Evolutionary conservation across 2,113 vertebrate species (phyloP), one percentile per base, ranked within the genome.

Genomic region (Phylloscopus trochiloides): DNA sequence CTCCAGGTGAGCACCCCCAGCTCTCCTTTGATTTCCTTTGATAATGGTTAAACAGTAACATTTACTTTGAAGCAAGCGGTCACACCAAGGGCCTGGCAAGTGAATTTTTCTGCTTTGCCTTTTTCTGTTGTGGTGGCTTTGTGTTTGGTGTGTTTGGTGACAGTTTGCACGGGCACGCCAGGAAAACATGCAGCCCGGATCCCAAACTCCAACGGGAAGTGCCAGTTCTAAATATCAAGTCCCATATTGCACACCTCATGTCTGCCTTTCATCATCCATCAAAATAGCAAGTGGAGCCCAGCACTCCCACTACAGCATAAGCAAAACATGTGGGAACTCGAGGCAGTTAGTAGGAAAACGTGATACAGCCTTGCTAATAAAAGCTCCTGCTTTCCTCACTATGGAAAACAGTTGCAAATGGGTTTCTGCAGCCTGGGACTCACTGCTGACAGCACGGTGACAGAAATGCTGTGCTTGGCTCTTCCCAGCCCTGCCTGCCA

Each of bases 251-350:
- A 24, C 79, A 86, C 92, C 93, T 92, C 95, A 54, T 28, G 87
- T 54, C 58, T 93, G 85, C 95, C 86, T 96, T 92, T 80, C 96
- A 95, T 79, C 92, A 92, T 51, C 67, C n/a, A 93, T 86, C 90
- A 86, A 95, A 97, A 96, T 59, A 96, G 93, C 93, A 92, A 78
- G 88, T 5, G 0, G 26, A 88, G 84, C 91, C 84, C 88, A 63
- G 77, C 86, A 74, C 94, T 92, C 92, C 90, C 90, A 95, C 93
- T 88, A 36, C 63, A 63, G 79, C 79, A 78, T 6, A 62, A 96
- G 94, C 80, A 86, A 89, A 96, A 96, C 93, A 92, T 45, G 93
- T 93, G 96, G 96, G 92, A 92, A 93, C 78, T 73, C 36, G 70
- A 92, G 78, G 92, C 90, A 43, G 59, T 71, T 45, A 36, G 82